These are phyloP conservation scores for Melanotaenia pygmaea DNA, from an alignment of 2,797 vertebrate species.

Conservation along the genomic window DNA sequence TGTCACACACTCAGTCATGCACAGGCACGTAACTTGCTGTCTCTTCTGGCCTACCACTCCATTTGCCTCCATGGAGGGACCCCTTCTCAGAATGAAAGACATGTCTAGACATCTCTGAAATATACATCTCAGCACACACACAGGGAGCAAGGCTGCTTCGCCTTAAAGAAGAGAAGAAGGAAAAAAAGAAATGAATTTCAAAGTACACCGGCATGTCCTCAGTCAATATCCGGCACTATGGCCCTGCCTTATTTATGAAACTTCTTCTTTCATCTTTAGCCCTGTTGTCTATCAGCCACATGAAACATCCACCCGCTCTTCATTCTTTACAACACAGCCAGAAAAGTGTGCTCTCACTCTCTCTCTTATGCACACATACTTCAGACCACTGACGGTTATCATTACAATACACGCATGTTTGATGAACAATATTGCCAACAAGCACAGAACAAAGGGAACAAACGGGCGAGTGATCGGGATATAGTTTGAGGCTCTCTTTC, in stretches of 20 bases:
- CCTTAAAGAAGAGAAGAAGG: constrained; percentile 79
- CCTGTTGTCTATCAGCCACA: constrained; percentile 85
- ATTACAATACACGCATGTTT: constrained; percentile 83
- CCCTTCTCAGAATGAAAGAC: constrained; percentile 84
- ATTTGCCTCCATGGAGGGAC: constrained; percentile 77
- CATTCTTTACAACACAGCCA: constrained; percentile 79
- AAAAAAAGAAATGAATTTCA: constrained; percentile 83
- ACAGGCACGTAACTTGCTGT: constrained; percentile 50
- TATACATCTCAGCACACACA: constrained; percentile 83
- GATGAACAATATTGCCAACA: constrained; percentile 83
- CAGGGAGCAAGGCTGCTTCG: constrained; percentile 77
- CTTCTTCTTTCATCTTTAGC: constrained; percentile 84
- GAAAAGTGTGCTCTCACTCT: constrained; percentile 59
- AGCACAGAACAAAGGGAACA: constrained; percentile 81
- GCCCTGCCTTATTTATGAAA: constrained; percentile 86
- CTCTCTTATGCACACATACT: constrained; percentile 38
- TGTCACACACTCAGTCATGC: constrained; percentile 62
- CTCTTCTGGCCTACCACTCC: constrained; percentile 56
- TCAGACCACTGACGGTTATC: constrained; percentile 78
- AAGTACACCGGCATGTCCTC: constrained; percentile 85
- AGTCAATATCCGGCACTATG: constrained; percentile 85
- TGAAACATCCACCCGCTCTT: constrained; percentile 80
- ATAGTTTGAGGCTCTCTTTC: constrained; percentile 65
- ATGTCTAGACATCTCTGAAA: constrained; percentile 85
- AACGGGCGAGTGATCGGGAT: constrained; percentile 69